These are phyloP conservation scores for Lumbricus terrestris DNA, from an alignment of 2,888 invertebrate genomes.

Conservation along the genomic window DNA sequence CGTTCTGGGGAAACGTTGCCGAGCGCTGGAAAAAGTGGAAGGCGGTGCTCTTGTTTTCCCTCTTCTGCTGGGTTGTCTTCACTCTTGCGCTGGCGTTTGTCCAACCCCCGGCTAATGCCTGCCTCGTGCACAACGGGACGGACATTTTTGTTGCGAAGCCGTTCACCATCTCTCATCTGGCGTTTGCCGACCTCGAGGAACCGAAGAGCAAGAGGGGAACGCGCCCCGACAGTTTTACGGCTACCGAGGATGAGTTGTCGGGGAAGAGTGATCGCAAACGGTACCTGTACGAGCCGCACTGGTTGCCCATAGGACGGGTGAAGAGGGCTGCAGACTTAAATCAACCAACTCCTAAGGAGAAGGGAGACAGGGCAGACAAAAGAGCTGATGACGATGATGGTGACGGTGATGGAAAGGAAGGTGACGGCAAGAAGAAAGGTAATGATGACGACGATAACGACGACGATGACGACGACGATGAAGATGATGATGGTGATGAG, in stretches of 20 bases:
- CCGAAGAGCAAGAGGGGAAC: neutral
- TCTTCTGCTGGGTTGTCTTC: conserved; percentile 94
- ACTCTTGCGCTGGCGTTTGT: conserved; percentile 93
- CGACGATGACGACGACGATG: neutral
- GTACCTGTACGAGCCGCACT: conserved; percentile 9
- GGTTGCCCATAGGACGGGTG: neutral
- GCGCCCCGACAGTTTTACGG: neutral
- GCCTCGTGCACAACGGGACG: conserved; percentile 70
- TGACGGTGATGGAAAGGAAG: conserved; percentile 4
- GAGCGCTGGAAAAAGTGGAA: conserved; percentile 69
- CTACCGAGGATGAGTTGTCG: neutral
- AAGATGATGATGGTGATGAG: neutral
- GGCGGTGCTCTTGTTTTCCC: conserved; percentile 80
- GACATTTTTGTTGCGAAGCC: conserved; percentile 59
- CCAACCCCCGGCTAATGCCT: conserved; percentile 88
- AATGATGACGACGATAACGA: neutral
- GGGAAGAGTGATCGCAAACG: neutral
- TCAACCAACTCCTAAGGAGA: neutral
- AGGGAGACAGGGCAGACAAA: neutral
- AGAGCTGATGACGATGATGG: conserved; percentile 15
- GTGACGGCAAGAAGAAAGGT: conserved; percentile 7
- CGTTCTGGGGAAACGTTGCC: conserved; percentile 86
- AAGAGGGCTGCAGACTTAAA: neutral
- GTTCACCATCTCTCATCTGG: conserved; percentile 28
- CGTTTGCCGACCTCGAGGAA: conserved; percentile 19